phyloP scores from a whole-genome alignment of 2,888 invertebrate genomes.

The Antheraea assamensis region DNA sequence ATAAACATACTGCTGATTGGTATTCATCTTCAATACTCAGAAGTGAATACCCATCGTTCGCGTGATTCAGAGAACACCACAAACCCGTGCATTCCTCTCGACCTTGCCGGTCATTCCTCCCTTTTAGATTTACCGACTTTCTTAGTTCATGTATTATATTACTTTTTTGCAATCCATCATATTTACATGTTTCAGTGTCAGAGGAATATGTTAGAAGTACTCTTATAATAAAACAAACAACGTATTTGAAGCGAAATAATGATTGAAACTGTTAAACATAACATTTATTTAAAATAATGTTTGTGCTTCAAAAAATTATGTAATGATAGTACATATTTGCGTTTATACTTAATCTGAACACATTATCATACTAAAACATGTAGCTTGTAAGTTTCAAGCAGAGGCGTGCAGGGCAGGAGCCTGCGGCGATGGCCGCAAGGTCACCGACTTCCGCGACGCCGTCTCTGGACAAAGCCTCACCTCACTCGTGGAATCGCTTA shows the following conservation, averaged over 20 bases:
- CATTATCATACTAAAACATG: not conserved
- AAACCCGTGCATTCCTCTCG: slow-evolving; percentile 60
- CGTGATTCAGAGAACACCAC: slow-evolving; percentile 58
- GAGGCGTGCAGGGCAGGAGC: slow-evolving; percentile 43
- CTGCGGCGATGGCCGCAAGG: slow-evolving; percentile 59
- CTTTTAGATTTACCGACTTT: slow-evolving; percentile 38
- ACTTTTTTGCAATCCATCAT: not conserved
- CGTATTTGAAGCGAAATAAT: not conserved
- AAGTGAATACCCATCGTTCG: slow-evolving; percentile 31
- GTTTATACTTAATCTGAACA: not conserved
- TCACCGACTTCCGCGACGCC: slow-evolving; percentile 68
- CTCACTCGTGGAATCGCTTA: not conserved
- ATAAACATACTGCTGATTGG: not conserved
- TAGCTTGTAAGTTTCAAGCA: slow-evolving; percentile 13
- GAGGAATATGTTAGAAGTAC: not conserved
- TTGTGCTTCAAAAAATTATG: not conserved
- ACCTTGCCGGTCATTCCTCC: slow-evolving; percentile 77
- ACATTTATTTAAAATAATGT: not conserved
- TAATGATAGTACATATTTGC: not conserved
- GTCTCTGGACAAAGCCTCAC: slow-evolving; percentile 54
- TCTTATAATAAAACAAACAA: not conserved
- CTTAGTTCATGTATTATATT: not conserved
- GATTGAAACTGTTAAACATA: not conserved
- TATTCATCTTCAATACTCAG: slow-evolving; percentile 23
- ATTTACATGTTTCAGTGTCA: not conserved